A percentile compares a stretch with the other conserved stretches of the same genome.
Conservation (phyloP, 1,140 invertebrate species). For the Radopholus similis region DNA sequence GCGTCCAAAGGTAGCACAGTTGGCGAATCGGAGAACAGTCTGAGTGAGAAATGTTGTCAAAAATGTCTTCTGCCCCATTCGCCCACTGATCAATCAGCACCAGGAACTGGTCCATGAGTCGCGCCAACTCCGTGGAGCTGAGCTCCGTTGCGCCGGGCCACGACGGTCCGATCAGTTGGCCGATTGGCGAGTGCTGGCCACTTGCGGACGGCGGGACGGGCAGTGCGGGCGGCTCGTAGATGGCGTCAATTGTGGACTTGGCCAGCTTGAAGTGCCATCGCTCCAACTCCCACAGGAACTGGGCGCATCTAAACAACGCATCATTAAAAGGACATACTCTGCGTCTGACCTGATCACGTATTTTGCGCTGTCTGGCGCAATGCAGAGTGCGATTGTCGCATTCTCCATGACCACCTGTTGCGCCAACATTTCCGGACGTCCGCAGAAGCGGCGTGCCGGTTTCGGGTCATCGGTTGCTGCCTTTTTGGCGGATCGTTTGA, state of each 20-base stretch:
- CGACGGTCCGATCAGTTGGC: not conserved
- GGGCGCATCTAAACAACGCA: constrained; percentile 8
- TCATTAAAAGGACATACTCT: not conserved
- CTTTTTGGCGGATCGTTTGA: not conserved
- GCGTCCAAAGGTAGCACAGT: too few species aligned
- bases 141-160: not conserved
- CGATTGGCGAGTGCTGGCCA: not conserved
- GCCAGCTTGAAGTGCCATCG: constrained; percentile 12
- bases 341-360: not conserved
- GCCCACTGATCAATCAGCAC: constrained; percentile 4
- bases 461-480: not conserved
- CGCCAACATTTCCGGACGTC: not conserved
- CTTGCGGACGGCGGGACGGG: not conserved
- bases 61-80: not conserved
- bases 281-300: constrained; percentile 15
- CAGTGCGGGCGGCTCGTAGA: not conserved
- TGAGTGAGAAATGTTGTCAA: not conserved
- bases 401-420: not conserved
- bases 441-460: not conserved
- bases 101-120: constrained; percentile 1
- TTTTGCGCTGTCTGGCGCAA: not conserved
- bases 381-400: not conserved
- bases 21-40: not conserved
- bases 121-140: not conserved
- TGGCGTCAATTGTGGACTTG: constrained; percentile 1